phyloP scores from a whole-genome alignment of 1,140 invertebrate species.

The Macrosteles quadrilineatus region DNA sequence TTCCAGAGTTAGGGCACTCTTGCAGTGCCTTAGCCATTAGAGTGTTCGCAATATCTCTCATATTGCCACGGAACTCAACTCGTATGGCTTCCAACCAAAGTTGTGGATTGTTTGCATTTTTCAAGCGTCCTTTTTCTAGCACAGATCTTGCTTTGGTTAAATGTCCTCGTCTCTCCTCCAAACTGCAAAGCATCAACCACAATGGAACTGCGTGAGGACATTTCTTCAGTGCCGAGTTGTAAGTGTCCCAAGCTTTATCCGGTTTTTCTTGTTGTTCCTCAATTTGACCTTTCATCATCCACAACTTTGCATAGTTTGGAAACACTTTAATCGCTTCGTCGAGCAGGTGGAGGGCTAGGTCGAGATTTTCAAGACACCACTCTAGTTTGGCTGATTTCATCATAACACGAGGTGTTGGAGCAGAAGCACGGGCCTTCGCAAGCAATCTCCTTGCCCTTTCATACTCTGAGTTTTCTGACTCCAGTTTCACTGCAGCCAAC shows the following conservation, averaged over 20 bases:
- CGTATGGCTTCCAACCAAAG: constrained; percentile 95
- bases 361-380: constrained; percentile 92
- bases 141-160: constrained; percentile 95
- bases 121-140: constrained; percentile 89
- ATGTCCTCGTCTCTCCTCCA: constrained; percentile 85
- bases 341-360: constrained; percentile 77
- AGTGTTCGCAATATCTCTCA: constrained; percentile 86
- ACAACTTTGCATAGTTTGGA: constrained; percentile 91
- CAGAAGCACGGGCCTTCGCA: constrained; percentile 91
- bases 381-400: constrained; percentile 99
- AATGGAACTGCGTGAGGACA: constrained; percentile 88
- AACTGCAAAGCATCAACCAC: constrained; percentile 84
- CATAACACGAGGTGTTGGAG: constrained; percentile 95
- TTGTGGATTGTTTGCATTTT: constrained; percentile 87
- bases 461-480: constrained; percentile 98
- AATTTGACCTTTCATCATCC: constrained; percentile 99
- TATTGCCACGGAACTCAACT: constrained; percentile 78
- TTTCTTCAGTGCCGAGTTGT: constrained; percentile 87
- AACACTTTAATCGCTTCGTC: constrained; percentile 89
- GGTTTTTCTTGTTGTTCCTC: constrained; percentile 79
- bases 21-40: constrained; percentile 92
- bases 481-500: constrained; percentile 98
- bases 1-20: constrained; percentile 92
- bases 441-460: constrained; percentile 90
- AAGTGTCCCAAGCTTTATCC: constrained; percentile 86